Base-by-base conservation (phyloP, 92 coral and sea anemone genomes). In the Pocillopora grandis region DNA sequence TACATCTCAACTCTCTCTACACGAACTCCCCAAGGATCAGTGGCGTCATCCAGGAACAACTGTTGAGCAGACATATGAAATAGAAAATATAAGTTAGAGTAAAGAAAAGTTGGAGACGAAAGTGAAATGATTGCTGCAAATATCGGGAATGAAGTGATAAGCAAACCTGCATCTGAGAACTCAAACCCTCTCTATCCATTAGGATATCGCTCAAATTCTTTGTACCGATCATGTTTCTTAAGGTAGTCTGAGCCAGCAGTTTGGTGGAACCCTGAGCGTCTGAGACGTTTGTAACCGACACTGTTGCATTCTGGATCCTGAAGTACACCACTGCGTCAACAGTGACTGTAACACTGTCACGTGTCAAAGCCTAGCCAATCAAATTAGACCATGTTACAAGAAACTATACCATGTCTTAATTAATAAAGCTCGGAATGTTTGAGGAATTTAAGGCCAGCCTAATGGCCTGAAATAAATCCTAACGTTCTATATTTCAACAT, bases 241-340 rank as follows among this genome's bases (percentile, higher is more conserved):
- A 95, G 36, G 99, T 92, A 16, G 99, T 96, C 92, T 96, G 99
- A 33, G 99, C 98, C 84, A 96, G 88, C 17, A 96, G 97, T 83
- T 89, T 90, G 37, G 99, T 96, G 19, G 99, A 96, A 23, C 86
- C 97, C 75, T 81, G 94, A 12, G 96, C 99, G 75, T 96, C 94
- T 42, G 79, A 79, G 66, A 96, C 95, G 85, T 96, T 96, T 14
- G 99, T 94, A 20, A 96, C 92, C 12, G 99, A 96, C 63, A 96
- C 94, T 42, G 97, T 96, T 19, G 99, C 99, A 86, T 94, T 96
- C 76, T 92, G 88, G 75, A 96, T 90, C 90, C 98, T 92, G 91
- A 96, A 96, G 85, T 94, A 96, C 14, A 96, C 99, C 71, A 94
- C 99, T 31, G 99, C 99, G 60, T 96, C 99, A 56, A 96, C 99